Base-by-base conservation (phyloP, 2,888 invertebrate genomes). In the Polymixis lichenea region DNA sequence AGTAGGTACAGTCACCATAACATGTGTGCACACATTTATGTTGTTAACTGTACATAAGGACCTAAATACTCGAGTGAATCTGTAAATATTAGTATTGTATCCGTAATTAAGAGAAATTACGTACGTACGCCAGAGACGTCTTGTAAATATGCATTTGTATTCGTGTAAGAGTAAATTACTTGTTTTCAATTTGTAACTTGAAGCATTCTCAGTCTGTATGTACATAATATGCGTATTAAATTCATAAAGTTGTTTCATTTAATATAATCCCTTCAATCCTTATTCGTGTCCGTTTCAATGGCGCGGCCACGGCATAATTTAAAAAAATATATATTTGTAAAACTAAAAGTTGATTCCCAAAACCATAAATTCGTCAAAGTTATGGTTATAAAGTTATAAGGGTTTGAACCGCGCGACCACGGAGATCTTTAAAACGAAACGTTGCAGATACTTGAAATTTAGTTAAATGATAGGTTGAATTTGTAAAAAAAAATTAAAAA, bases 81-180 rank as follows among this genome's bases (percentile, higher is more conserved):
- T 85, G 87, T 88, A 88, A 86, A 87, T 88, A 88, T 78, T 80
- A 86, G 64, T 78, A 65, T 72, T 78, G 78, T 86, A 82, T 74
- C 64, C 77, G 66, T 88, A 80, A 82, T 77, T 80, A 83, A 80
- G 75, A 66, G 53, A 72, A 65, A 78, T 85, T 76, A 79, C 64
- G 66, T 82, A 81, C 58, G 72, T 87, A 84, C 83, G 71, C 77
- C 62, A 43, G 64, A 38, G 22, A 67, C 68, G 69, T 85, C 62
- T 69, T 86, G 86, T 86, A 86, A 90, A 88, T 87, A 87, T 79
- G 87, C 87, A 89, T 90, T 88, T 89, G 83, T 88, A 87, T 86
- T 80, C 70, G 51, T 88, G 17, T 90, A 90, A 90, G 89, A 80
- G 72, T 89, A 90, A 90, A 88, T 88, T 89, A 87, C 88, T 90